Percentiles rank a stretch among this genome's conserved stretches.
Conservation (phyloP, 1,140 invertebrate species). For the Zaprionus nigranus region DNA sequence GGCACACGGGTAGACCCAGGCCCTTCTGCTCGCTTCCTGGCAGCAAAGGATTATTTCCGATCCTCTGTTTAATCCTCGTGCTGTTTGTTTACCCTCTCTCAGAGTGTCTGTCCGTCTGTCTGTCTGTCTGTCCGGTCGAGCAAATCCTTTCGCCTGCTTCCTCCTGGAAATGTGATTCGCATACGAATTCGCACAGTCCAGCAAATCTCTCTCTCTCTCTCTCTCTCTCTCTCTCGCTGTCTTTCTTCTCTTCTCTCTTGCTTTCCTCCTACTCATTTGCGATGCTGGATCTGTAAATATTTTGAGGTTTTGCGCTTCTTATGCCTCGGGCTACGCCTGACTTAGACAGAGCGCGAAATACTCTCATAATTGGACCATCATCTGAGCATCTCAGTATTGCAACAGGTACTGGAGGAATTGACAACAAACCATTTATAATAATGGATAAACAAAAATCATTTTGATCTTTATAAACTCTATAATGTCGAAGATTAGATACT, state of each 20-base stretch:
- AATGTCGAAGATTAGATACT: constrained; percentile 13
- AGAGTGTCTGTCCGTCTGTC: constrained; percentile 4
- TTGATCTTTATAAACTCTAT: neutral
- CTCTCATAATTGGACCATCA: constrained; percentile 63
- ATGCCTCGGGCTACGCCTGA: constrained; percentile 63
- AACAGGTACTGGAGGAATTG: constrained; percentile 49
- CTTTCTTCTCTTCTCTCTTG: neutral
- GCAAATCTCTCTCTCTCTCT: constrained; percentile 33
- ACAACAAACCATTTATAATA: constrained; percentile 57
- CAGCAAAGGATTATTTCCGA: constrained; percentile 82
- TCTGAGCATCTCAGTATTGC: constrained; percentile 22
- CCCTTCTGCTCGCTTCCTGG: constrained; percentile 73
- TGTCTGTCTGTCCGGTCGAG: neutral
- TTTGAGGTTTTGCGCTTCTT: constrained; percentile 82
- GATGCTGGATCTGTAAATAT: constrained; percentile 62
- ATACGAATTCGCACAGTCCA: constrained; percentile 46
- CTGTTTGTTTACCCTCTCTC: constrained; percentile 42
- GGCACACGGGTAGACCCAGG: constrained; percentile 4
- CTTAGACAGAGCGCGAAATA: constrained; percentile 7
- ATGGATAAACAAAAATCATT: constrained; percentile 13
- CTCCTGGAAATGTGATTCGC: constrained; percentile 61
- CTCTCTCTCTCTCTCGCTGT: constrained; percentile 21
- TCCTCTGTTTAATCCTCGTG: constrained; percentile 60
- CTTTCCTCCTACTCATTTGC: constrained; percentile 19
- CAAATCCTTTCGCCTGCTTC: constrained; percentile 63